phyloP scores from a whole-genome alignment of 2,888 invertebrate species.

The Pseudococcus jackbeardsleyi region DNA sequence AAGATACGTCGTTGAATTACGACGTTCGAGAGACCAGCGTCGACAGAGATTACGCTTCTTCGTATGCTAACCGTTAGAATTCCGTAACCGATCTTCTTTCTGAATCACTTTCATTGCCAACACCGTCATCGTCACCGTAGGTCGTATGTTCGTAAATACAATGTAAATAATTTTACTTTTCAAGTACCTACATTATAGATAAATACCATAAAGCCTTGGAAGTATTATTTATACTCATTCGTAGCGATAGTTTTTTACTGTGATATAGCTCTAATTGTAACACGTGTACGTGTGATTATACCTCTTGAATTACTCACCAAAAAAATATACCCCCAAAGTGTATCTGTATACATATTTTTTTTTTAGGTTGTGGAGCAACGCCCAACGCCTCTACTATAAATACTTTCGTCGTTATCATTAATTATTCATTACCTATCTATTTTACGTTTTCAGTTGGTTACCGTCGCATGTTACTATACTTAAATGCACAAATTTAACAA shows the following conservation, averaged over 20 bases:
- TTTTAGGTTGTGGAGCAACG: constrained; percentile 33
- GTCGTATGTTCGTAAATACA: neutral
- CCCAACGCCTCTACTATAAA: neutral
- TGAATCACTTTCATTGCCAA: neutral
- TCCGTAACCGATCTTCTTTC: neutral
- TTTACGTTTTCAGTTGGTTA: constrained; percentile 18
- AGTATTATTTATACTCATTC: neutral
- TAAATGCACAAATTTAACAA: neutral
- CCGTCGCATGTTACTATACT: neutral
- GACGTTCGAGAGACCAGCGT: constrained; percentile 58
- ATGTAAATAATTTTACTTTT: neutral
- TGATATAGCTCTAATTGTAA: constrained; percentile 45
- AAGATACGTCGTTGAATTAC: neutral
- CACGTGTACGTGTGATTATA: neutral
- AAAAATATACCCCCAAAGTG: neutral
- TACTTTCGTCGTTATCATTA: constrained; percentile 5
- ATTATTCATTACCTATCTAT: neutral
- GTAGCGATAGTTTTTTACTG: constrained; percentile 48
- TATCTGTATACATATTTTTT: constrained; percentile 6
- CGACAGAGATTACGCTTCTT: constrained; percentile 29
- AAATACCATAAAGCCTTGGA: neutral
- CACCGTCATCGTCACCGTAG: neutral
- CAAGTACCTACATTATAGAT: neutral
- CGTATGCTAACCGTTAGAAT: neutral
- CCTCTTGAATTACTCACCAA: neutral